Percentiles rank a stretch among this genome's conserved stretches.
phyloP scores from a whole-genome alignment of 2,797 vertebrate genomes.

The Salarias fasciatus region DNA sequence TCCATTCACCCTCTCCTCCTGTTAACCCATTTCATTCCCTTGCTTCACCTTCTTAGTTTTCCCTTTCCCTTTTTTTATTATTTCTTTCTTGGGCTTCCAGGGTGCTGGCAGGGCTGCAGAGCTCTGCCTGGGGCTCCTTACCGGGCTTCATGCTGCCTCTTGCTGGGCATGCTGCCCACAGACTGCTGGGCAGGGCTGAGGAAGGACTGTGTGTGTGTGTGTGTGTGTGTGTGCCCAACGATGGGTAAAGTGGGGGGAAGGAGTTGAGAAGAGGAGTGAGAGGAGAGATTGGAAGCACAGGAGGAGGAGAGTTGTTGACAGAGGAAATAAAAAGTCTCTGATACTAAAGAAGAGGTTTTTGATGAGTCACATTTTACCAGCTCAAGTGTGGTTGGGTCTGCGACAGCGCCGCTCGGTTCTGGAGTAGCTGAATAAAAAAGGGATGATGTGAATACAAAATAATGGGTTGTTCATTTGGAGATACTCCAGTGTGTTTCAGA shows the following conservation, averaged over 20 bases:
- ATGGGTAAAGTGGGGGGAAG: no score
- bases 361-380: slow-evolving; percentile 71
- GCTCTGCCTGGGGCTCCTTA: slow-evolving; percentile 51
- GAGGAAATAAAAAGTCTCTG: slow-evolving; percentile 25
- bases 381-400: slow-evolving; percentile 15
- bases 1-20: slow-evolving; percentile 20
- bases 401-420: slow-evolving; percentile 3
- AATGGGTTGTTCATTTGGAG: no score
- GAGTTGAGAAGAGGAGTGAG: slow-evolving; percentile 29
- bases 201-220: slow-evolving; percentile 38
- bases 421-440: not conserved
- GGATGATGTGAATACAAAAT: no score
- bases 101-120: slow-evolving; percentile 41
- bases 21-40: slow-evolving; percentile 9
- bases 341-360: slow-evolving; percentile 53
- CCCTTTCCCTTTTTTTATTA: slow-evolving; percentile 15
- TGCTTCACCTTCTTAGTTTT: slow-evolving; percentile 3
- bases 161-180: slow-evolving; percentile 64
- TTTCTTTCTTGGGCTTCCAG: slow-evolving; percentile 37
- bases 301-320: slow-evolving; percentile 35
- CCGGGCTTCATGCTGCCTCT: slow-evolving; percentile 56
- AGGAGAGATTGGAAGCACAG: slow-evolving; percentile 27
- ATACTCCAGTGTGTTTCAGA: no score
- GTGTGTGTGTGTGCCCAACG: slow-evolving; percentile 35
- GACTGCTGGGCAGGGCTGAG: slow-evolving; percentile 60